Conservation (phyloP, 2,113 vertebrate genomes). For the Aythya baeri region DNA sequence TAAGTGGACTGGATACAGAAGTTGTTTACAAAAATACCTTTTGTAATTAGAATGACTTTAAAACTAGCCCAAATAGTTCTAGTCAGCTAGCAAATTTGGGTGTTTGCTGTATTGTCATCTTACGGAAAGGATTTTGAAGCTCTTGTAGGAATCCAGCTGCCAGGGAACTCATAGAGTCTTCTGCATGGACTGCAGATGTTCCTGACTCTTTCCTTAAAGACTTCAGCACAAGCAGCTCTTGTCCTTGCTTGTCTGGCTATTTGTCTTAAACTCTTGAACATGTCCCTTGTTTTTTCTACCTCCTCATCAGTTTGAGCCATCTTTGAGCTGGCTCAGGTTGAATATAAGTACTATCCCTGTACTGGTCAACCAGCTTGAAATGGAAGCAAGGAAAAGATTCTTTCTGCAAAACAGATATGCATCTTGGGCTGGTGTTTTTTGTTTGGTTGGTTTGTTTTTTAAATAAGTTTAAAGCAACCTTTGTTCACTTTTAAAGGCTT, state of each 20-base stretch:
- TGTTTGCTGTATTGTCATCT: neutral
- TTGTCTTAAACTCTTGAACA: neutral
- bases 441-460: neutral
- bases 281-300: neutral
- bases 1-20: neutral
- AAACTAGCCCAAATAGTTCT: neutral
- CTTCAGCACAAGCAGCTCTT: neutral
- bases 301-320: neutral
- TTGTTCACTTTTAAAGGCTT: neutral
- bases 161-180: neutral
- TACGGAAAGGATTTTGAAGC: neutral
- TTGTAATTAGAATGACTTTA: neutral
- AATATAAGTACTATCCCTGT: neutral
- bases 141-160: neutral
- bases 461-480: accelerated
- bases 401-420: neutral
- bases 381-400: neutral
- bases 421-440: neutral
- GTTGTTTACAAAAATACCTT: neutral
- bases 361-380: neutral
- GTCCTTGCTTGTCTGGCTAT: neutral
- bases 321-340: neutral
- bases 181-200: neutral
- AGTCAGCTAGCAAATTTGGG: neutral
- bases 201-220: neutral